phyloP scores from a whole-genome alignment of 2,113 vertebrate species.

The Periophthalmus modestus region DNA sequence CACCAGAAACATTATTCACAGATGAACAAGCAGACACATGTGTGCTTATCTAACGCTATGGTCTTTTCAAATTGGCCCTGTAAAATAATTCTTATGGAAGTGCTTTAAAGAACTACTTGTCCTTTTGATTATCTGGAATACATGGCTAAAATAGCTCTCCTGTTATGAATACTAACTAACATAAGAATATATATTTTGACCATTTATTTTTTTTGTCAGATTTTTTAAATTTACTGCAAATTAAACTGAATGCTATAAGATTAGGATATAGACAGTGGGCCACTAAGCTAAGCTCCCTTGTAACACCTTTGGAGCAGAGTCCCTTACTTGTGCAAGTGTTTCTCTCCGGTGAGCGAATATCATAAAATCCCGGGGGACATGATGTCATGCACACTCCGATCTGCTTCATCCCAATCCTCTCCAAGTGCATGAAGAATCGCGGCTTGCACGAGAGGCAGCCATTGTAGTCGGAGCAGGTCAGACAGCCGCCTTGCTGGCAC shows the following conservation, averaged over 20 bases:
- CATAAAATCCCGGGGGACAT: slow-evolving; percentile 94
- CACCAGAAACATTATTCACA: slow-evolving; percentile 19
- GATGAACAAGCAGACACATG: not conserved
- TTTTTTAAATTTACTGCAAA: not conserved
- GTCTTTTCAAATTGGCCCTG: slow-evolving; percentile 7
- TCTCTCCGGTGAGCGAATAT: slow-evolving; percentile 93
- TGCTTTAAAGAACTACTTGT: slow-evolving; percentile 6
- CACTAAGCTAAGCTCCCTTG: not conserved
- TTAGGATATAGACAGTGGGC: not conserved
- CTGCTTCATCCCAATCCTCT: slow-evolving; percentile 97
- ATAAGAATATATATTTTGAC: not conserved
- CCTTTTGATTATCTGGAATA: not conserved
- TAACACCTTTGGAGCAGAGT: not conserved
- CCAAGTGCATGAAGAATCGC: slow-evolving; percentile 96
- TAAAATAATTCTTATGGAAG: slow-evolving; percentile 14
- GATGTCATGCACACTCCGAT: slow-evolving; percentile 95
- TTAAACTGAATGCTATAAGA: not conserved
- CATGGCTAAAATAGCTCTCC: not conserved
- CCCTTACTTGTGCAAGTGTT: slow-evolving; percentile 97
- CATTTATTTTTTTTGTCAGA: not conserved
- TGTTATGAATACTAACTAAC: not conserved
- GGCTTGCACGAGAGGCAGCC: slow-evolving; percentile 98
- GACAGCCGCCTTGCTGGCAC: slow-evolving; percentile 95
- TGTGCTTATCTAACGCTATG: slow-evolving; percentile 3
- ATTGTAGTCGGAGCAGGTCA: slow-evolving; percentile 96